Evolutionary conservation across 2,797 vertebrate genomes (phyloP), one percentile per base, ranked within the genome.

Genomic region (Danio tinwini): DNA sequence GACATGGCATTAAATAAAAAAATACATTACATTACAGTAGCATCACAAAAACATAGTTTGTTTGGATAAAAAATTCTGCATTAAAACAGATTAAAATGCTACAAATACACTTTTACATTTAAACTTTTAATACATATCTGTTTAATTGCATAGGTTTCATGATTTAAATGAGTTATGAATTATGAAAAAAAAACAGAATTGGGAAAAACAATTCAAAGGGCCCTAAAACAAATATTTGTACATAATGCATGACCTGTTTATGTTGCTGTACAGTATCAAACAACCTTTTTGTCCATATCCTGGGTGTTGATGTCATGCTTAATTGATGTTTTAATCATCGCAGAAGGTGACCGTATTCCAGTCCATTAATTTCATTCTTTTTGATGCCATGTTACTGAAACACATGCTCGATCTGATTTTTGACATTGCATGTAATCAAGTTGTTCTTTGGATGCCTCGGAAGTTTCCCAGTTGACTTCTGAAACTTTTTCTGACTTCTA

Each of bases 281-380:
- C 58, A 45, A 40, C 63, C 53, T 59, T 47, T 70, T 29, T 44
- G 56, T 52, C 10, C 47, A 29, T 55, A 67, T 63, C 76, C 76
- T 71, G 61, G 53, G 5, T 71, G 42, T 58, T 47, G 13, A 79
- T 71, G 56, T 45, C 67, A 79, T 71, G 76, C 67, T 62, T 71
- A 79, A 79, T 53, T 79, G 17, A 63, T 55, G 71, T 63, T 71
- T 62, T 63, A 79, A 79, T 79, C 47, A 71, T 44, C 37, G 52
- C 14, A 63, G 67, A 71, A 79, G 76, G 76, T 79, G 68, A 79
- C 76, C 62, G 56, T 56, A 44, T 63, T 55, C 47, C 21, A 47
- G 1, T 61, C 29, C 37, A 79, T 79, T 79, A 72, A 58, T 71
- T 79, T 76, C 55, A 71, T 39, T 29, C 37, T 71, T 44, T 53